A percentile compares a stretch with the other conserved stretches of the same genome.
Evolutionary conservation across 2,113 vertebrate genomes (phyloP).

Genomic region (Hippoglossus stenolepis): DNA sequence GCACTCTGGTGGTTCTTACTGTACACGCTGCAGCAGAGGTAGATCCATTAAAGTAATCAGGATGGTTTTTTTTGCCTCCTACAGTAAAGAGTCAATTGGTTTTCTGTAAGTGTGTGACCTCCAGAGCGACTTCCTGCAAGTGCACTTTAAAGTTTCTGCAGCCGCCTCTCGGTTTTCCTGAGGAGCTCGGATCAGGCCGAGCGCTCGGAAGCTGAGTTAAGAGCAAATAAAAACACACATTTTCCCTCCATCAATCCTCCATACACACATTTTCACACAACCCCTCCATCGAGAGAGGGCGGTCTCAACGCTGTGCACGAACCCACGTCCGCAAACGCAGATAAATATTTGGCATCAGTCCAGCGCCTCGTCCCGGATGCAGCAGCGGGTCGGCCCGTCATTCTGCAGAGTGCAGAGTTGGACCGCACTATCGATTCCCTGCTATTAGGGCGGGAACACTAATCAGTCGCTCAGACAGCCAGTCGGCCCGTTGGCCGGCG

Average conservation of each 20-base stretch:
- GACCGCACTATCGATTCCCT: conserved; percentile 55
- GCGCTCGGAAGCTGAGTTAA: background rate
- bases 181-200: background rate
- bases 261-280: too few relatives aligned
- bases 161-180: background rate
- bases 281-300: too few relatives aligned
- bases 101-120: too few relatives aligned
- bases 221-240: background rate
- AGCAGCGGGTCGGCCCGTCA: conserved; percentile 42
- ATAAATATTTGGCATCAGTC: conserved; percentile 31
- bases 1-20: too few relatives aligned
- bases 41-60: too few relatives aligned
- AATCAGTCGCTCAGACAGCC: conserved; percentile 62
- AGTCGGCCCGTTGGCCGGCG: background rate
- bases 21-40: too few relatives aligned
- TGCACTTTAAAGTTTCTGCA: background rate
- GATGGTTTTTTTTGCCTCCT: too few relatives aligned
- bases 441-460: conserved; percentile 62
- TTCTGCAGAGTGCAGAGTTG: conserved; percentile 48
- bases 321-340: background rate
- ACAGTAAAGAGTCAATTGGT: too few relatives aligned
- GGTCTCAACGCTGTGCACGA: background rate
- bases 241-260: too few relatives aligned
- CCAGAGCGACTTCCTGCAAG: too few relatives aligned
- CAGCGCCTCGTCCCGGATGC: conserved; percentile 29